Percentiles rank a stretch among this genome's conserved stretches.
Evolutionary conservation across 2,888 invertebrate genomes (phyloP).

Genomic region (Carcina quercana): DNA sequence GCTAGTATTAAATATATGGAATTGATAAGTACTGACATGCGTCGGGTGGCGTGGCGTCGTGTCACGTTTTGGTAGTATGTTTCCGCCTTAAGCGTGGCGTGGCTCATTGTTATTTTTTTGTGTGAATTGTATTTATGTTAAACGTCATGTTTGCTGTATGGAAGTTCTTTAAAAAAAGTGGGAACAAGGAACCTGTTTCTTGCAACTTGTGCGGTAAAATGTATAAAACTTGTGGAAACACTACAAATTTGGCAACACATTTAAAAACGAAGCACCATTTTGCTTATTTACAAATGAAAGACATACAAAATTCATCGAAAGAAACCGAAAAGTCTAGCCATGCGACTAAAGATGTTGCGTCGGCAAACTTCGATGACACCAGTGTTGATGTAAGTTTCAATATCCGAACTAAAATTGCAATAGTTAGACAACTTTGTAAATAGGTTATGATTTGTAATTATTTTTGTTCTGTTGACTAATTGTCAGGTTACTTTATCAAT

Average conservation of each 20-base stretch:
- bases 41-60: too few relatives aligned
- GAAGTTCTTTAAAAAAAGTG: not conserved
- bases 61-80: too few relatives aligned
- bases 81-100: too few relatives aligned
- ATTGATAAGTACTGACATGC: too few relatives aligned
- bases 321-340: constrained; percentile 12
- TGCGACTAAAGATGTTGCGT: constrained; percentile 11
- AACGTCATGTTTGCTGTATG: not conserved
- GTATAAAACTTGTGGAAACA: constrained; percentile 18
- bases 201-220: constrained; percentile 19
- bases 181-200: constrained; percentile 8
- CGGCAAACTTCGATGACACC: constrained; percentile 13
- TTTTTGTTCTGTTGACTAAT: constrained; percentile 9
- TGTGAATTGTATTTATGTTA: not conserved
- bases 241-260: constrained; percentile 16
- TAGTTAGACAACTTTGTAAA: constrained; percentile 10
- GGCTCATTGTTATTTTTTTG: not conserved
- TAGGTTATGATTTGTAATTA: constrained; percentile 11
- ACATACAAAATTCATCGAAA: constrained; percentile 8
- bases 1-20: too few relatives aligned
- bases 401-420: constrained; percentile 14
- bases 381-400: constrained; percentile 14
- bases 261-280: constrained; percentile 16
- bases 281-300: constrained; percentile 11
- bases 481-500: constrained; percentile 10